phyloP scores from a whole-genome alignment of 2,888 invertebrate species.

The Oxystoma pomonae region DNA sequence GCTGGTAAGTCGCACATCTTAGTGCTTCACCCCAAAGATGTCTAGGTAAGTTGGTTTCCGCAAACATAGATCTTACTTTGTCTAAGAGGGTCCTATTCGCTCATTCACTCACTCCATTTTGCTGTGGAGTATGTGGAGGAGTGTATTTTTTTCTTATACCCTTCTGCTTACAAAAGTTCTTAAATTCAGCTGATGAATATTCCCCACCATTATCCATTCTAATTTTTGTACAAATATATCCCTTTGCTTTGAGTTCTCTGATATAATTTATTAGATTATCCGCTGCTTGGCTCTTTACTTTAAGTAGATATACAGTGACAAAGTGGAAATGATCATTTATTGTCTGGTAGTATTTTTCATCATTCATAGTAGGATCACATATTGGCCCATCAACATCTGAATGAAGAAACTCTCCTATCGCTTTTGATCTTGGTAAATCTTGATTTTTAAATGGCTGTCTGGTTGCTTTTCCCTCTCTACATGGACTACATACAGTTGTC shows the following conservation, averaged over 20 bases:
- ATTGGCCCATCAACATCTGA: too few species aligned
- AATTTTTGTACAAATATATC: too few species aligned
- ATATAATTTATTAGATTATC: too few species aligned
- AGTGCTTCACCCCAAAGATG: constrained; percentile 30
- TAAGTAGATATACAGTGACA: too few species aligned
- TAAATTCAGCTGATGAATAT: constrained; percentile 22
- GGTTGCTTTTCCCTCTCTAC: not conserved
- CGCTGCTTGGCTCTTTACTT: too few species aligned
- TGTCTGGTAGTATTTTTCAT: too few species aligned
- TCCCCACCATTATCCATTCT: constrained; percentile 24
- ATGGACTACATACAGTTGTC: not conserved
- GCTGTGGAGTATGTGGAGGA: constrained; percentile 26
- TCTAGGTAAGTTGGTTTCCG: constrained; percentile 20
- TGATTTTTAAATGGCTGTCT: not conserved
- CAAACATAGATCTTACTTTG: constrained; percentile 26
- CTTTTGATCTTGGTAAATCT: not conserved
- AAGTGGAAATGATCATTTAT: too few species aligned
- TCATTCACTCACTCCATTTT: constrained; percentile 29
- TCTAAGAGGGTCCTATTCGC: constrained; percentile 29
- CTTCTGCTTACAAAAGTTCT: constrained; percentile 22
- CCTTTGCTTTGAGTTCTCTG: too few species aligned
- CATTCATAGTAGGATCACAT: too few species aligned
- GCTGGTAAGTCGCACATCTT: constrained; percentile 25
- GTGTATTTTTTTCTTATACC: constrained; percentile 26
- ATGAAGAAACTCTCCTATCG: not conserved